These are phyloP conservation scores for Beris morrisii DNA, from an alignment of 2,888 invertebrate species.

Conservation along the genomic window DNA sequence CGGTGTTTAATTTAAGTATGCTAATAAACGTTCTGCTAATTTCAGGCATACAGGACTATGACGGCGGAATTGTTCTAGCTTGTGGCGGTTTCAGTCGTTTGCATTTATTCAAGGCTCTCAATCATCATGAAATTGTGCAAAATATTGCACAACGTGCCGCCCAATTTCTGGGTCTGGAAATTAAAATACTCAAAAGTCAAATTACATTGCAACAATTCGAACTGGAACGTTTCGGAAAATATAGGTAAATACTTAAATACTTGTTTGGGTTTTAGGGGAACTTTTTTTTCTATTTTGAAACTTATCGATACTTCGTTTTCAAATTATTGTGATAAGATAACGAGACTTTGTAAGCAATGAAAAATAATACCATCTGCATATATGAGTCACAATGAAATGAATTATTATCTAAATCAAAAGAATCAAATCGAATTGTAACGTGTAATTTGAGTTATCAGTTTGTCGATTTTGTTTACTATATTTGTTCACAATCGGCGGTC, in stretches of 20 bases:
- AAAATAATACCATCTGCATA: background rate
- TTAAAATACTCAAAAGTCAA: conserved; percentile 80
- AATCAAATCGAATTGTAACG: too few relatives aligned
- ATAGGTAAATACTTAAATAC: conserved; percentile 63
- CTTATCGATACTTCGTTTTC: conserved; percentile 20
- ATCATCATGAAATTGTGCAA: conserved; percentile 83
- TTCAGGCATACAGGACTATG: conserved; percentile 76
- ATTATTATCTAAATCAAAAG: too few relatives aligned
- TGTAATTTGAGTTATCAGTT: too few relatives aligned
- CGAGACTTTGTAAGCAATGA: background rate
- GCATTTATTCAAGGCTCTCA: conserved; percentile 85
- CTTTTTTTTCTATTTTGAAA: background rate
- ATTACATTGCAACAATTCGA: conserved; percentile 86
- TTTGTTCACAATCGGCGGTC: too few relatives aligned
- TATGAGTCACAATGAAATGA: too few relatives aligned
- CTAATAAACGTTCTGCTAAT: background rate
- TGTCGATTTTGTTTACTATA: too few relatives aligned
- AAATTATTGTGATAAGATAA: conserved; percentile 16
- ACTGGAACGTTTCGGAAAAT: conserved; percentile 87
- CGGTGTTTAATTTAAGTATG: background rate
- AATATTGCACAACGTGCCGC: conserved; percentile 83
- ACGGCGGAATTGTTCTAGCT: conserved; percentile 91
- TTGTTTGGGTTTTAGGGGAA: background rate
- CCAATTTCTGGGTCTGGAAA: conserved; percentile 76
- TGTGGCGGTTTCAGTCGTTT: conserved; percentile 89